phyloP scores from a whole-genome alignment of 2,797 vertebrate species.

The Lacerta agilis region DNA sequence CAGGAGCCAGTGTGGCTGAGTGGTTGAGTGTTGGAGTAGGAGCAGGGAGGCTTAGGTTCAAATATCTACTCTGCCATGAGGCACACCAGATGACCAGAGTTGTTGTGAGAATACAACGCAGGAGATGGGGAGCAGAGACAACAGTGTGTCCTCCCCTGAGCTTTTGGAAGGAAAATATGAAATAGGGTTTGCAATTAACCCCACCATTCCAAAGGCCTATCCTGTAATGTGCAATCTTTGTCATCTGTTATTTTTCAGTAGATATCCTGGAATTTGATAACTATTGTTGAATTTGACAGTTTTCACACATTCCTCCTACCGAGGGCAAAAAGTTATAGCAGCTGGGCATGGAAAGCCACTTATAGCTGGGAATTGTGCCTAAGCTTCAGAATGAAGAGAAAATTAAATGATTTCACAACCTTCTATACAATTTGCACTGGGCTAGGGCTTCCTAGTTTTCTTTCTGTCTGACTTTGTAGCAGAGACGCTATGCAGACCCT shows the following conservation, averaged over 20 bases:
- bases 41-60: no score
- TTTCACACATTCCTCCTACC: background rate
- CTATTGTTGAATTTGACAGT: background rate
- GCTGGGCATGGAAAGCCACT: background rate
- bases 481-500: background rate
- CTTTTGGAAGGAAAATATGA: background rate
- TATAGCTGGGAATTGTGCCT: background rate
- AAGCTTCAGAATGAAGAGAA: background rate
- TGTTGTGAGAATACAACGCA: no score
- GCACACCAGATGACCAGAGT: no score
- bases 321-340: background rate
- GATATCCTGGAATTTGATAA: background rate
- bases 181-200: background rate
- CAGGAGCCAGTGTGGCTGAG: no score
- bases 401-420: background rate
- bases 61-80: no score
- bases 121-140: no score
- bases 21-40: no score
- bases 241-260: background rate
- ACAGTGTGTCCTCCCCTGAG: background rate
- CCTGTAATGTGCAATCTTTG: background rate
- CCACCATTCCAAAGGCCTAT: background rate
- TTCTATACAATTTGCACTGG: background rate
- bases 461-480: background rate
- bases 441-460: background rate